Percentiles rank a stretch among this genome's conserved stretches.
phyloP scores from a whole-genome alignment of 2,888 invertebrate genomes.

The Epirrhoe alternata region DNA sequence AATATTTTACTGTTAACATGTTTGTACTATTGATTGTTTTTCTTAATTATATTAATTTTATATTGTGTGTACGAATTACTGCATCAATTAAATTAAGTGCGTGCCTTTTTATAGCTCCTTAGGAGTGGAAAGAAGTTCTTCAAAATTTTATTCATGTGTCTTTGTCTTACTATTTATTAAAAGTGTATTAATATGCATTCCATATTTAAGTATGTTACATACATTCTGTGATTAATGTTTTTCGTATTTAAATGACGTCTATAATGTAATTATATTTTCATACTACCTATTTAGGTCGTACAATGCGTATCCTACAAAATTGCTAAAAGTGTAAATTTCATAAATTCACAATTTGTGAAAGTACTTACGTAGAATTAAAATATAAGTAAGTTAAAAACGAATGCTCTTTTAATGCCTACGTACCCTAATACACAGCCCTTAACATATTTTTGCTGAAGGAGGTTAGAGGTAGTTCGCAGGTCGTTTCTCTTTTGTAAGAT shows the following conservation, averaged over 20 bases:
- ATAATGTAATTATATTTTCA: constrained; percentile 61
- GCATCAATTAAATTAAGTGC: constrained; percentile 49
- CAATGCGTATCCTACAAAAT: constrained; percentile 57
- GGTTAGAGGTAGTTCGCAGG: too few relatives aligned
- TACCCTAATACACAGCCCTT: neutral
- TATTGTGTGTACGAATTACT: constrained; percentile 28
- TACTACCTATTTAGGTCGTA: constrained; percentile 50
- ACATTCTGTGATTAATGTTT: constrained; percentile 78
- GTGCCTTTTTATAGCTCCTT: constrained; percentile 49
- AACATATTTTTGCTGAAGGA: too few relatives aligned
- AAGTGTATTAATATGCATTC: constrained; percentile 66
- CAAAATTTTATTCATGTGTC: constrained; percentile 12
- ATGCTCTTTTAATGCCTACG: constrained; percentile 5
- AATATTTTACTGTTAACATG: neutral
- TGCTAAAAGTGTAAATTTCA: constrained; percentile 66
- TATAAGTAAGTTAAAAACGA: constrained; percentile 50
- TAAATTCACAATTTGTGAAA: constrained; percentile 71
- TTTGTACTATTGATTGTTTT: neutral
- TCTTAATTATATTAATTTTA: neutral
- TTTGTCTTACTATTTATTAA: constrained; percentile 56
- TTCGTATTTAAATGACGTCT: constrained; percentile 63
- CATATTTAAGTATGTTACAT: constrained; percentile 68
- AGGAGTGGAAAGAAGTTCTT: constrained; percentile 28
- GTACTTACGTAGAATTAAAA: constrained; percentile 68
- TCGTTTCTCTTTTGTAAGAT: too few relatives aligned